These are phyloP conservation scores for Sphecodes monilicornis DNA, from an alignment of 2,888 invertebrate genomes.

Conservation along the genomic window DNA sequence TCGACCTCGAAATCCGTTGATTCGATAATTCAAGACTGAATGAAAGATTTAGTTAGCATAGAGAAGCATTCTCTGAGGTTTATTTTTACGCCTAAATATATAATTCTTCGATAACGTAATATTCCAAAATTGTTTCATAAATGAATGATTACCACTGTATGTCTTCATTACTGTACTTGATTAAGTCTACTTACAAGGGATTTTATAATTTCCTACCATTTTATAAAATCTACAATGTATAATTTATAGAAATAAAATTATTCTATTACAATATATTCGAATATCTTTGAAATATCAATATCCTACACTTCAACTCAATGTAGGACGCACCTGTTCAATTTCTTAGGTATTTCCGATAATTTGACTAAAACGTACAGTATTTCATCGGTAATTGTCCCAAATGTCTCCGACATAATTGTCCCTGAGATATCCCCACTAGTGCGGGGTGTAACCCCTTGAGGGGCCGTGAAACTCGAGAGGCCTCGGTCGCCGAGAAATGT, in stretches of 20 bases:
- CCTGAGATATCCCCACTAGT: no score
- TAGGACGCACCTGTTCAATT: no score
- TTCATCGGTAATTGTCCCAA: no score
- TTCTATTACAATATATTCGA: neutral
- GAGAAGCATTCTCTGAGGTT: conserved; percentile 30
- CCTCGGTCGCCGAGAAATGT: no score
- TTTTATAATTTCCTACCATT: neutral
- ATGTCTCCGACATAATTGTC: no score
- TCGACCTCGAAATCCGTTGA: conserved; percentile 57
- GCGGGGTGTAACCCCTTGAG: no score
- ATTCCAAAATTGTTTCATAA: conserved; percentile 1
- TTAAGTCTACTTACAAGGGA: neutral
- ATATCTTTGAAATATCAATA: no score
- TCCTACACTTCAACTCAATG: no score
- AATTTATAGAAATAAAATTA: neutral
- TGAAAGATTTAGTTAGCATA: conserved; percentile 54
- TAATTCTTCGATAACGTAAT: neutral
- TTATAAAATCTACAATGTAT: neutral
- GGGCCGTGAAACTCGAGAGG: no score
- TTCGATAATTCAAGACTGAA: conserved; percentile 54
- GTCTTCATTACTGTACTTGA: neutral
- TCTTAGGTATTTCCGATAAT: no score
- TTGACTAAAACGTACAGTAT: no score
- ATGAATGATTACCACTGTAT: neutral
- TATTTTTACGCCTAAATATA: conserved; percentile 21